Evolutionary conservation across 2,113 vertebrate species (phyloP).

Genomic region (Porphyrio hochstetteri): DNA sequence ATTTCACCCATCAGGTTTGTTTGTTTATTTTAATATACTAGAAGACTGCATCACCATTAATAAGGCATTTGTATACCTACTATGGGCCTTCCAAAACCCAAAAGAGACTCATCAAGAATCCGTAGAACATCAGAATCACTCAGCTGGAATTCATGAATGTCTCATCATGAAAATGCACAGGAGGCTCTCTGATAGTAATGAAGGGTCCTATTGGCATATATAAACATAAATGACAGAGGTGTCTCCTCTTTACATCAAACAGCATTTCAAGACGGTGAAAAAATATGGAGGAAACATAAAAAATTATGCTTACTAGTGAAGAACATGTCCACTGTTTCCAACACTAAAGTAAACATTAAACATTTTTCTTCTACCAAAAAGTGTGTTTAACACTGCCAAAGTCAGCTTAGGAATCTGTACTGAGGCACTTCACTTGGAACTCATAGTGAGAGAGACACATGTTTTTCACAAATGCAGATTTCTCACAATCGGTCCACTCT

Average conservation of each 20-base stretch:
- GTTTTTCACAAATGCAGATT: conserved; percentile 57
- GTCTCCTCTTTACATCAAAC: neutral
- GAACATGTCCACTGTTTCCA: conserved; percentile 58
- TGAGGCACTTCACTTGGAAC: conserved; percentile 39
- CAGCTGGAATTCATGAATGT: conserved; percentile 20
- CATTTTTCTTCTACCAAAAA: conserved; percentile 59
- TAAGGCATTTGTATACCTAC: neutral
- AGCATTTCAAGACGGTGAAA: neutral
- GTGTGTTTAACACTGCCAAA: conserved; percentile 51
- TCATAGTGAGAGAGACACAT: conserved; percentile 10
- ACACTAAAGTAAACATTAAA: conserved; percentile 62
- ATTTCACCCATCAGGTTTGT: neutral
- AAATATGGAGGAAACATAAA: conserved; percentile 38
- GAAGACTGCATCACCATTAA: neutral
- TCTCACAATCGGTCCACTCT: conserved; percentile 20
- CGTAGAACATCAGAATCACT: neutral
- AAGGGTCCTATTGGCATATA: neutral
- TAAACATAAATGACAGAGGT: conserved; percentile 35
- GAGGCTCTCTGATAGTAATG: conserved; percentile 13
- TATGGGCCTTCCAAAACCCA: neutral
- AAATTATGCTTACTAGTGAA: conserved; percentile 52
- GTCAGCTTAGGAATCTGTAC: conserved; percentile 56
- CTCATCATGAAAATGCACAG: conserved; percentile 13
- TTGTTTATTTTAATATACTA: neutral
- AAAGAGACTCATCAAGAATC: neutral